Percentiles rank a stretch among this genome's conserved stretches.
These are phyloP conservation scores for Amblyopsis hoosieri DNA, from an alignment of 2,797 vertebrate species.

Conservation along the genomic window DNA sequence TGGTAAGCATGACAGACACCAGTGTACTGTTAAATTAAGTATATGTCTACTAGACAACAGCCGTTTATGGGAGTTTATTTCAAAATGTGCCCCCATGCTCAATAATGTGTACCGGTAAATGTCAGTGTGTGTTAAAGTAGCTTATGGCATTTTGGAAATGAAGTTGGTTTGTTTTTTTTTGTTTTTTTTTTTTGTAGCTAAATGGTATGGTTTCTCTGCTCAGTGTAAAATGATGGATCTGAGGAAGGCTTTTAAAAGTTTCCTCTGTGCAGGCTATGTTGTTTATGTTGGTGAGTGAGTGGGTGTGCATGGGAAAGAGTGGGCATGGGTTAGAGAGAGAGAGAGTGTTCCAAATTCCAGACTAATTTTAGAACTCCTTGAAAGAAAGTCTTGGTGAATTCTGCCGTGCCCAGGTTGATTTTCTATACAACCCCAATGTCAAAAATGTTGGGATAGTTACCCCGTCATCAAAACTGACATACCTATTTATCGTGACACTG, in stretches of 20 bases:
- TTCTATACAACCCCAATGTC: too few relatives aligned
- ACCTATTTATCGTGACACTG: too few relatives aligned
- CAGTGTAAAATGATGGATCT: slow-evolving; percentile 16
- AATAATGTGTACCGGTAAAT: too few relatives aligned
- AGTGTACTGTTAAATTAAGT: too few relatives aligned
- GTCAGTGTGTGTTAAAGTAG: not conserved
- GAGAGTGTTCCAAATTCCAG: slow-evolving; percentile 75
- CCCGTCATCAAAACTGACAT: too few relatives aligned
- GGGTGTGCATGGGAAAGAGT: slow-evolving; percentile 54
- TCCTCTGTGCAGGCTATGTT: slow-evolving; percentile 48
- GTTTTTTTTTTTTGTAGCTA: slow-evolving; percentile 23
- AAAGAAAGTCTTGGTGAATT: slow-evolving; percentile 63
- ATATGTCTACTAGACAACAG: not conserved
- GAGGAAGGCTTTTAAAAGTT: slow-evolving; percentile 43
- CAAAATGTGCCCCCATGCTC: not conserved
- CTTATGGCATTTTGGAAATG: not conserved
- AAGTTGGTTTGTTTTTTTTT: slow-evolving; percentile 18
- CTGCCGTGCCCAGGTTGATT: too few relatives aligned
- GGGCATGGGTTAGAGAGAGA: slow-evolving; percentile 52
- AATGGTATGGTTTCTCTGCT: slow-evolving; percentile 22
- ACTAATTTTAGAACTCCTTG: slow-evolving; percentile 80
- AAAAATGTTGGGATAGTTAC: too few relatives aligned
- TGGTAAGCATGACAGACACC: not conserved
- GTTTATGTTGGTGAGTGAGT: slow-evolving; percentile 64
- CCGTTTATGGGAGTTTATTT: not conserved